Percentiles rank a stretch among this genome's conserved stretches.
These are phyloP conservation scores for Theristicus caerulescens DNA, from an alignment of 2,113 vertebrate species.

Conservation along the genomic window DNA sequence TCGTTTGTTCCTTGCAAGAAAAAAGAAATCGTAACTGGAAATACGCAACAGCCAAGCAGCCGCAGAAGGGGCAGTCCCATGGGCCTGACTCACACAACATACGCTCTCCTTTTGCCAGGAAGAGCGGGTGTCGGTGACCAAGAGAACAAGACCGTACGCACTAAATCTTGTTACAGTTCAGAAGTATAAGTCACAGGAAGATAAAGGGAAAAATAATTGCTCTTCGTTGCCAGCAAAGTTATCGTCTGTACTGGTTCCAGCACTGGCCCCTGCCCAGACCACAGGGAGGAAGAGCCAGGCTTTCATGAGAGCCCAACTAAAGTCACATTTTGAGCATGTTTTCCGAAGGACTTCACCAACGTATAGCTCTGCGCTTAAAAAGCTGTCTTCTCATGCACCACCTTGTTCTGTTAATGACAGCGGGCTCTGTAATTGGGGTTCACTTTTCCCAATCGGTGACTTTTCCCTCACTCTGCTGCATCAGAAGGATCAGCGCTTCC, in stretches of 20 bases:
- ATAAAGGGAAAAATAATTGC: constrained; percentile 30
- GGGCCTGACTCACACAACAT: constrained; percentile 46
- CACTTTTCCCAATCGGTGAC: neutral
- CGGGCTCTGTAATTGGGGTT: neutral
- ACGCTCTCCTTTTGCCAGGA: constrained; percentile 1
- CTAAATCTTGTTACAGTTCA: constrained; percentile 24
- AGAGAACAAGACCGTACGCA: neutral
- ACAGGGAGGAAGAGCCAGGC: constrained; percentile 1
- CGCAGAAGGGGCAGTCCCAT: constrained; percentile 40
- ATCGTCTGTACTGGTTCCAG: constrained; percentile 29
- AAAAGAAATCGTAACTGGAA: neutral
- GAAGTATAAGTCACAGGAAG: neutral
- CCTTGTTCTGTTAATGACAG: neutral
- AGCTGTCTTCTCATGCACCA: neutral
- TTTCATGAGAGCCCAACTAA: neutral
- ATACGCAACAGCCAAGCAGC: constrained; percentile 26
- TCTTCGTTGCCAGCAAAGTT: neutral
- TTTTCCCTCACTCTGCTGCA: neutral
- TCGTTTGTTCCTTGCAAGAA: neutral
- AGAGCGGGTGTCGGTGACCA: constrained; percentile 23
- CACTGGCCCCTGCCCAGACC: constrained; percentile 36
- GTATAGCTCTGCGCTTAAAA: neutral
- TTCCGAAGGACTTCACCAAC: neutral
- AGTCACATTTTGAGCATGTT: neutral
- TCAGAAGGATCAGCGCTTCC: neutral